A percentile compares a stretch with the other conserved stretches of the same genome.
phyloP scores from a whole-genome alignment of 2,113 vertebrate genomes.

The Hystrix brachyura region DNA sequence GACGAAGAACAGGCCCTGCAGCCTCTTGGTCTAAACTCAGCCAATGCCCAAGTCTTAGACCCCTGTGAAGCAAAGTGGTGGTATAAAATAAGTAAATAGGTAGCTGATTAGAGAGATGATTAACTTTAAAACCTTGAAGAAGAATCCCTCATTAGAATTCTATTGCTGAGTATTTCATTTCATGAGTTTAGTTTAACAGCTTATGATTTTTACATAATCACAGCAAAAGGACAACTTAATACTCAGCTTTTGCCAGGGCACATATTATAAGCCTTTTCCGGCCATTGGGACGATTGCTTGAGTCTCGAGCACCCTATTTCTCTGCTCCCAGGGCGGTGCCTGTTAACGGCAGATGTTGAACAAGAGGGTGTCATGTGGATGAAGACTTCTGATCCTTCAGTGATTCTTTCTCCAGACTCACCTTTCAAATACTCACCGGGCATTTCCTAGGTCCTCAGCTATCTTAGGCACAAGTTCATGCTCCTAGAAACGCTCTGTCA shows the following conservation, averaged over 20 bases:
- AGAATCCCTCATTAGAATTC: background rate
- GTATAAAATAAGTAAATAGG: background rate
- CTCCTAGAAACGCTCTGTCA: background rate
- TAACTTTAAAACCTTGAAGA: background rate
- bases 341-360: background rate
- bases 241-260: background rate
- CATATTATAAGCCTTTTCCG: background rate
- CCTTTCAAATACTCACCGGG: background rate
- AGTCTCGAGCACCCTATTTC: background rate
- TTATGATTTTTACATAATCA: background rate
- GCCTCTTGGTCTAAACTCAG: background rate
- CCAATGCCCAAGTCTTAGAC: background rate
- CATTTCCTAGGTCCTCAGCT: background rate
- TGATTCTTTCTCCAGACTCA: background rate
- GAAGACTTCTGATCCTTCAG: no score
- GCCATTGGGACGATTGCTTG: background rate
- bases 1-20: background rate
- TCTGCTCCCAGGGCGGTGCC: background rate
- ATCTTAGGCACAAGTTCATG: background rate
- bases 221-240: background rate
- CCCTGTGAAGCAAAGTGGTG: background rate
- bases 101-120: background rate
- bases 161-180: background rate
- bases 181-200: background rate
- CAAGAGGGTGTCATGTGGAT: no score